Evolutionary conservation across 2,888 invertebrate species (phyloP), one percentile per base, ranked within the genome.

Genomic region (Loripinus fragilis): DNA sequence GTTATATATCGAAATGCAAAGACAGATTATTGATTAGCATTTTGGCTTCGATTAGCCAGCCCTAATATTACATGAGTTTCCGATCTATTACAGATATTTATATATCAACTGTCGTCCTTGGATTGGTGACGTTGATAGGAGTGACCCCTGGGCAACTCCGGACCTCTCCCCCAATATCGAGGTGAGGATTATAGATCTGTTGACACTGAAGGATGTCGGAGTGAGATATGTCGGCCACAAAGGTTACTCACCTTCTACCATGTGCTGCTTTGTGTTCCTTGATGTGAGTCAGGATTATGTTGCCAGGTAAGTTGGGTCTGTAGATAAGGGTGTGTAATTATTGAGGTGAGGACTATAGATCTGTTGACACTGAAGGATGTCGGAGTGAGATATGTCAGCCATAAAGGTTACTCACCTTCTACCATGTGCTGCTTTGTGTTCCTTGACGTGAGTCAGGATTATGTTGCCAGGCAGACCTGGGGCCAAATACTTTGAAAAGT

Each of bases 111-210:
- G 89, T 83, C 95, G 97, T 69, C 96, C 97, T 0, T 97, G 97
- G 97, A 97, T 97, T 0, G 88, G 89, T 33, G 95, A 95, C 69
- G 96, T 96, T 89, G 94, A 95, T 42, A 96, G 97, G 81, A 95
- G 95, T n/a, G 96, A 96, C 94, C 96, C 97, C 0, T 93, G 97
- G 78, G 95, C 96, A 89, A 97, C 97, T 17, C 97, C 97, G 0
- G 97, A 97, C 0, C 96, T 97, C 85, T 97, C 97, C n/a, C 96
- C 96, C 92, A 96, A 97, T 94, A 97, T 97, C 73, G 97, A 97
- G 91, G 96, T 97, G 83, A 96, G 97, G 89, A 97, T 97, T 0
- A 97, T 97, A 88, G 97, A 97, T 94, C 94, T 97, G 83, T 95
- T 95, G 78, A 96, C 96, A 0, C 93, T 97, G 74, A 95, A 96